Evolutionary conservation across 2,888 invertebrate species (phyloP).

Genomic region (Tipula unca): DNA sequence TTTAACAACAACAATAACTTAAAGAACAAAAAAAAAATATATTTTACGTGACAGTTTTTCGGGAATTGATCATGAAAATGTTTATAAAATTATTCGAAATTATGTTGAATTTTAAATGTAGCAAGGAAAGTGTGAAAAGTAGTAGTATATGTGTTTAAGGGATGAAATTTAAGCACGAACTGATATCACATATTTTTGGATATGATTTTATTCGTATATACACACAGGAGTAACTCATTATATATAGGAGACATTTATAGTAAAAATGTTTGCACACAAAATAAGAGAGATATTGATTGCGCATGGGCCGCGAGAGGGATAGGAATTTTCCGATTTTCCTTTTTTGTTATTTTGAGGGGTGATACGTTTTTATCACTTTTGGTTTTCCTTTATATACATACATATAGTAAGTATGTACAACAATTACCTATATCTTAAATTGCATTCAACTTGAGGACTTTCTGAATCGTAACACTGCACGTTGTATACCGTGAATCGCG

Average conservation of each 20-base stretch:
- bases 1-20: background rate
- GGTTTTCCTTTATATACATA: background rate
- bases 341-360: background rate
- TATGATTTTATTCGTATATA: background rate
- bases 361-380: background rate
- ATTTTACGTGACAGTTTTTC: background rate
- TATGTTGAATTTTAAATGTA: background rate
- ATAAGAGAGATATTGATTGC: background rate
- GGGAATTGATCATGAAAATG: background rate
- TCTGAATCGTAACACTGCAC: background rate
- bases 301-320: background rate
- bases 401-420: background rate
- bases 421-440: background rate
- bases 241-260: background rate
- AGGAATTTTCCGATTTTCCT: background rate
- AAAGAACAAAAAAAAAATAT: background rate
- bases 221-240: background rate
- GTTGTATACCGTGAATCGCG: background rate
- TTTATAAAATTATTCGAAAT: background rate
- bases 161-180: constrained; percentile 14
- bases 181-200: background rate
- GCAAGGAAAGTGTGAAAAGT: background rate
- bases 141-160: constrained; percentile 8
- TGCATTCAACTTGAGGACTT: background rate
- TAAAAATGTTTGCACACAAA: background rate